Conservation (phyloP, 2,888 invertebrate species). For the Xestia ashworthii region DNA sequence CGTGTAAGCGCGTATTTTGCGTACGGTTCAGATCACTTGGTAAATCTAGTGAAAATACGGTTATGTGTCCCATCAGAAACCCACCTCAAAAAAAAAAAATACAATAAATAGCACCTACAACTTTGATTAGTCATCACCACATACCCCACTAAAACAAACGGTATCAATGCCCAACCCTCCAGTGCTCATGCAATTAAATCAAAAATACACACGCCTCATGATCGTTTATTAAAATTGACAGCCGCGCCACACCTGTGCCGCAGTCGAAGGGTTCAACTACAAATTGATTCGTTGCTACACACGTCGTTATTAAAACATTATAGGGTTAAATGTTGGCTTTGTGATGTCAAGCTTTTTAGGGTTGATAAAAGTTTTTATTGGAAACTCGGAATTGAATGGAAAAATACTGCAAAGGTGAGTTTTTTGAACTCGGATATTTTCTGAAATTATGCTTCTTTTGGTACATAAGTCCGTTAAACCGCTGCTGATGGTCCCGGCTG, state of each 20-base stretch:
- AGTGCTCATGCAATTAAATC: conserved; percentile 64
- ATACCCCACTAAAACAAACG: conserved; percentile 42
- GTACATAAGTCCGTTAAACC: too few relatives aligned
- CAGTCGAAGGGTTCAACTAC: conserved; percentile 70
- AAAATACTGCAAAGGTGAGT: too few relatives aligned
- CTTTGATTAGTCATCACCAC: conserved; percentile 39
- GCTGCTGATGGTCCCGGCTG: too few relatives aligned
- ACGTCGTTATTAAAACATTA: conserved; percentile 69
- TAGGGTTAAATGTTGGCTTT: conserved; percentile 60
- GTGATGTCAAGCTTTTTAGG: conserved; percentile 37
- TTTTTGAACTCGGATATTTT: too few relatives aligned
- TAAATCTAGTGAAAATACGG: too few relatives aligned
- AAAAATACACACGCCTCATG: conserved; percentile 67
- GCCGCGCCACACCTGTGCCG: conserved; percentile 71
- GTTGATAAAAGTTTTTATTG: conserved; percentile 17
- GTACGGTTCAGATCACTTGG: too few relatives aligned
- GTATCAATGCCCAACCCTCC: conserved; percentile 61
- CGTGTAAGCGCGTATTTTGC: too few relatives aligned
- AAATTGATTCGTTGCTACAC: conserved; percentile 79
- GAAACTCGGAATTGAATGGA: background rate
- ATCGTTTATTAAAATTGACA: conserved; percentile 79
- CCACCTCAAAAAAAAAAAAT: background rate
- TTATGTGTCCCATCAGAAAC: background rate
- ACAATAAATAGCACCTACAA: background rate
- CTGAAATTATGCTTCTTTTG: too few relatives aligned